Conservation (phyloP, 2,113 vertebrate genomes). For the Conger conger region DNA sequence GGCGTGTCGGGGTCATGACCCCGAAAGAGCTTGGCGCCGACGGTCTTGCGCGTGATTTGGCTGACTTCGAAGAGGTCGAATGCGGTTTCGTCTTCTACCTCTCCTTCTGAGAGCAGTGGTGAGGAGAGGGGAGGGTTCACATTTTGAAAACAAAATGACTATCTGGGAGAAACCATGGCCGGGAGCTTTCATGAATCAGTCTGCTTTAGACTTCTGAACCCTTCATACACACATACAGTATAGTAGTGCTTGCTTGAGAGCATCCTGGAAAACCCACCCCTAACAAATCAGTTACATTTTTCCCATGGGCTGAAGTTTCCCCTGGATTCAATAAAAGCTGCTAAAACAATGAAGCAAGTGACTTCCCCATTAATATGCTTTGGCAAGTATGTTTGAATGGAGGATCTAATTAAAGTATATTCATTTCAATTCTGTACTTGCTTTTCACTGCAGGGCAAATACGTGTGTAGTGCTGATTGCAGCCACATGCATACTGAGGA, state of each 20-base stretch:
- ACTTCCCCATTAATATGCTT: not conserved
- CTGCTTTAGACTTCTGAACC: not conserved
- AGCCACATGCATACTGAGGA: no score
- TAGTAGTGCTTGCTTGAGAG: not conserved
- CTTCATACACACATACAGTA: not conserved
- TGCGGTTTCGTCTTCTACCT: conserved; percentile 64
- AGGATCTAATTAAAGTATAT: not conserved
- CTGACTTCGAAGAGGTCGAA: conserved; percentile 81
- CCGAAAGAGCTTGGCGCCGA: conserved; percentile 79
- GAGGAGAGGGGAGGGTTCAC: not conserved
- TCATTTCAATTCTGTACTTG: no score
- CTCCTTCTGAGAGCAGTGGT: conserved; percentile 59
- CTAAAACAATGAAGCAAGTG: not conserved
- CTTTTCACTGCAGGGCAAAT: no score
- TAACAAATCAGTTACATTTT: not conserved
- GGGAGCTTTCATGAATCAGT: not conserved
- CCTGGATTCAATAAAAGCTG: not conserved
- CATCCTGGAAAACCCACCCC: not conserved
- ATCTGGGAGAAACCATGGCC: not conserved
- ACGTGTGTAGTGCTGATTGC: no score
- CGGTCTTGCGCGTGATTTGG: conserved; percentile 79
- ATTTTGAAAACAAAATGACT: not conserved
- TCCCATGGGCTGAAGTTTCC: not conserved
- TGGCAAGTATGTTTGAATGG: not conserved
- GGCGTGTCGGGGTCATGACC: conserved; percentile 68